Conservation (phyloP, 1,140 invertebrate genomes). For the Bombus consobrinus region DNA sequence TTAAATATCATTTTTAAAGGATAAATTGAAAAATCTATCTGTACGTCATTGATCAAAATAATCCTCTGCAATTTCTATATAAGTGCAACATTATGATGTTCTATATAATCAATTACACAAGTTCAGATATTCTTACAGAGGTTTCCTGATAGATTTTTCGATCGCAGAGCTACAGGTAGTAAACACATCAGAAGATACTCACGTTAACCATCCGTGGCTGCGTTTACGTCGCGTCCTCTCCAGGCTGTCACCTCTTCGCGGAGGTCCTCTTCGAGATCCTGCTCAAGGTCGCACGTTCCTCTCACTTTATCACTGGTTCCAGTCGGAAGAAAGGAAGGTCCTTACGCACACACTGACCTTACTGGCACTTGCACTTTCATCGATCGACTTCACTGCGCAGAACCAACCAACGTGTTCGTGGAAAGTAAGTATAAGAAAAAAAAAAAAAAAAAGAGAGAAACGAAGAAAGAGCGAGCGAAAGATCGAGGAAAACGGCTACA, state of each 20-base stretch:
- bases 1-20: neutral
- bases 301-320: slow-evolving; percentile 60
- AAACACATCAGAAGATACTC: slow-evolving; percentile 36
- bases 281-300: slow-evolving; percentile 26
- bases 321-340: slow-evolving; percentile 38
- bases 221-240: slow-evolving; percentile 52
- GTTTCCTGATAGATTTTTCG: neutral
- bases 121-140: neutral
- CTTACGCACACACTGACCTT: slow-evolving; percentile 60
- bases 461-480: neutral
- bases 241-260: slow-evolving; percentile 34
- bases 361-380: slow-evolving; percentile 54
- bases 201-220: slow-evolving; percentile 69
- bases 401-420: neutral
- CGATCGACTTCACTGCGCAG: slow-evolving; percentile 36
- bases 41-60: neutral
- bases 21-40: neutral
- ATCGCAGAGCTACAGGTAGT: neutral
- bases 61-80: neutral
- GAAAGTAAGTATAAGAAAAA: neutral
- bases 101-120: no score
- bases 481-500: neutral
- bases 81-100: neutral
- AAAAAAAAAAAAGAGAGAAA: neutral
- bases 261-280: slow-evolving; percentile 42